These are phyloP conservation scores for Amniataba percoides DNA, from an alignment of 2,797 vertebrate genomes.

Conservation along the genomic window DNA sequence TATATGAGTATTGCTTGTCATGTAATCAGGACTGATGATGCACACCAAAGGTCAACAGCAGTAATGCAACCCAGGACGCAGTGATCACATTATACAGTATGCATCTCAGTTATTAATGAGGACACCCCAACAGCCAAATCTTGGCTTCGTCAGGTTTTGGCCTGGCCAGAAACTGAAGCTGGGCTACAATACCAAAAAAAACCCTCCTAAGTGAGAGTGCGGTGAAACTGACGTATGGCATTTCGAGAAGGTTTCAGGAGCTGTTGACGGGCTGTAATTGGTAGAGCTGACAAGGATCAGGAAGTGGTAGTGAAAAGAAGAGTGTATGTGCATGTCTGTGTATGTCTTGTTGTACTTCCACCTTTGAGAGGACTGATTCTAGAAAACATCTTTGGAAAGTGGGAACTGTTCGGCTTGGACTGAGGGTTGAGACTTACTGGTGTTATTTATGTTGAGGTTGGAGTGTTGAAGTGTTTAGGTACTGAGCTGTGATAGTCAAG, in stretches of 20 bases:
- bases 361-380: neutral
- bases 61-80: neutral
- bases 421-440: no score
- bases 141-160: neutral
- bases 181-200: neutral
- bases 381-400: neutral
- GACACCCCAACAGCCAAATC: no score
- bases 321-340: neutral
- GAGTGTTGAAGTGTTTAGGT: neutral
- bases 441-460: neutral
- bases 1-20: neutral
- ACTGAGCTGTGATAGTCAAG: neutral
- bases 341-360: neutral
- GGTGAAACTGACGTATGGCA: slow-evolving; percentile 22
- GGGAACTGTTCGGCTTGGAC: neutral
- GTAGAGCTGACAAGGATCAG: slow-evolving; percentile 31
- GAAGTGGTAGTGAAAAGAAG: neutral
- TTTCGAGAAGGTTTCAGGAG: slow-evolving; percentile 6
- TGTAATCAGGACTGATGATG: neutral
- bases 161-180: neutral
- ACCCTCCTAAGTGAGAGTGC: neutral
- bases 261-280: slow-evolving; percentile 31
- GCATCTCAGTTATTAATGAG: neutral
- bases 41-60: neutral
- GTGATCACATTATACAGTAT: neutral